Base-by-base conservation (phyloP, 2,888 invertebrate species). In the Charanyca ferruginea region DNA sequence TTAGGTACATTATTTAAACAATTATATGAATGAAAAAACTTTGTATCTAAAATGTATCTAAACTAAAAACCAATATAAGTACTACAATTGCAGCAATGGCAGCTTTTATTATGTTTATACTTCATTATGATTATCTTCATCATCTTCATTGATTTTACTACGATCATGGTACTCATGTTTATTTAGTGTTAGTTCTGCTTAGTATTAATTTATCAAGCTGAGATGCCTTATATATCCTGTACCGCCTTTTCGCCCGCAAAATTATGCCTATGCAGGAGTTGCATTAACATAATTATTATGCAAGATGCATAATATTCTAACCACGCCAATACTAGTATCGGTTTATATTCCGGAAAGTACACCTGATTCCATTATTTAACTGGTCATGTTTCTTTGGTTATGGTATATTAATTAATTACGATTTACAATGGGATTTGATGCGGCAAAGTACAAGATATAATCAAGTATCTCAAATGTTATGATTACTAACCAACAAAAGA, bases 251-350 rank as follows among this genome's bases (percentile, higher is more conserved):
- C 18, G 3, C 5, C 2, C 9, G 13, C 32, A 16, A 20, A 51
- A 20, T 51, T 35, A 20, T 23, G 23, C 20, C 49, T 25, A 44
- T 25, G 9, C 32, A 23, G 32, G n/a, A 20, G n/a, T 9, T 13
- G 20, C 28, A 22, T 64, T 20, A 44, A 51, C 52, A 66, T 66
- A 9, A 32, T 32, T 32, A 28, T 13, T 16, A 65, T 32, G 22
- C 41, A 42, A 49, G 3, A 42, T 25, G 66, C 49, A 9, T 49
- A 18, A 32, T 16, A 25, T 54, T 47, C 55, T 13, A 41, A 67
- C 54, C 55, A 18, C 22, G 18, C 0, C 16, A 53, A 41, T 42
- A 25, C 32, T 20, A 4, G 9, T 18, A 32, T 22, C 11, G 11
- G 18, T 16, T 28, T n/a, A 67, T 45, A 5, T 38, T 54, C 67